These are phyloP conservation scores for Rhabditophanes sp. DNA, from an alignment of 2,888 invertebrate species.

Conservation along the genomic window DNA sequence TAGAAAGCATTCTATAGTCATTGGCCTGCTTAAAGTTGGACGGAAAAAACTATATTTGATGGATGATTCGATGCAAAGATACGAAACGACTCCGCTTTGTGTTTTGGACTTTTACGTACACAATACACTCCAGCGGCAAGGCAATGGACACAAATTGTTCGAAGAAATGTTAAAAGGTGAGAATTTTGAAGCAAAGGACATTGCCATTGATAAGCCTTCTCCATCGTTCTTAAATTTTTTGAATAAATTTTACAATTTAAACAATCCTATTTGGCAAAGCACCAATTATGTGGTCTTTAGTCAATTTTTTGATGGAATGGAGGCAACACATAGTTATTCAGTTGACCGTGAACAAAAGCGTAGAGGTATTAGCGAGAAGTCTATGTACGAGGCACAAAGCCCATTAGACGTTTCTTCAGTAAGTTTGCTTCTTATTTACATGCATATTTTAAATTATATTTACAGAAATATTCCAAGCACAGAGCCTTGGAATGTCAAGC, in stretches of 20 bases:
- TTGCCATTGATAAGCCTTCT: conserved; percentile 84
- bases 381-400: no score
- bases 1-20: conserved; percentile 10
- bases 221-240: conserved; percentile 70
- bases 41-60: conserved; percentile 62
- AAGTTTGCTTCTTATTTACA: no score
- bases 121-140: conserved; percentile 66
- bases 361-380: no score
- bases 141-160: conserved; percentile 67
- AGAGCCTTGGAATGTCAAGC: no score
- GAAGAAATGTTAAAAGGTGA: conserved; percentile 60
- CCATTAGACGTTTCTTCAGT: no score
- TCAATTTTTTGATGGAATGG: conserved; percentile 55
- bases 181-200: conserved; percentile 23
- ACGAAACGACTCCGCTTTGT: conserved; percentile 51
- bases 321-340: no score
- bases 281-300: conserved; percentile 76
- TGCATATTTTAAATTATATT: no score
- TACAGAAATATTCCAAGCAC: no score
- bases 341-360: no score
- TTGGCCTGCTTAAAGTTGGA: conserved; percentile 76
- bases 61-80: conserved; percentile 19
- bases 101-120: conserved; percentile 81
- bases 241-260: conserved; percentile 61
- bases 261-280: conserved; percentile 60